Base-by-base conservation (phyloP, 2,797 vertebrate genomes). In the Lacerta agilis region DNA sequence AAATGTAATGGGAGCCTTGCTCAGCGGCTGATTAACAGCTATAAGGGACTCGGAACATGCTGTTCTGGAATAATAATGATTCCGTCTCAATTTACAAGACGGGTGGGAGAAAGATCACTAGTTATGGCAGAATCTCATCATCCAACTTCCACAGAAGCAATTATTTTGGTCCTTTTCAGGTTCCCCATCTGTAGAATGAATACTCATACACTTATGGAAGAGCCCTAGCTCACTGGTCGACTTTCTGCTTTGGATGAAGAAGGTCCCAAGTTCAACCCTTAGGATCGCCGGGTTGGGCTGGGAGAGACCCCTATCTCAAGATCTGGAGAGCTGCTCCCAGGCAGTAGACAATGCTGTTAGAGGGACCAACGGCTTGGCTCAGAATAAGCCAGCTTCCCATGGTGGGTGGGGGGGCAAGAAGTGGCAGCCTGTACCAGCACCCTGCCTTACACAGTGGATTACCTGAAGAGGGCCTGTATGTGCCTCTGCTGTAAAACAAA, bases 61-160 rank as follows among this genome's bases (percentile, higher is more conserved):
- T 84, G 55, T 75, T 87, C 81, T 33, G 25, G 67, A 84, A 84
- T 72, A 88, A 20, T 61, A 84, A 79, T 84, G 66, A 41, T 79
- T 49, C 29, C 49, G 11, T n/a, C 8, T 88, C 36, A 36, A 13
- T 72, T 67, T 88, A 72, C 4, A 86, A 83, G n/a, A 18, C 41
- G 4, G 13, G 49, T 75, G 13, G 38, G 45, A 29, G 33, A 58
- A 38, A 11, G 58, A 66, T 38, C 17, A 71, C 33, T 36, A 77
- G 20, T 64, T 71, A 18, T 3, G 64, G 29, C 20, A 43, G 23
- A 61, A 78, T 8, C 23, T 11, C 29, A 55, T 75, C 8, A 20
- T 8, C 45, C 69, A 20, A 10, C 45, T 55, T 58, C 17, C 18
- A 79, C 49, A 58, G 29, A 82, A 73, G 13, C 29, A 41, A 7